phyloP scores from a whole-genome alignment of 2,888 invertebrate species.

The Aleiodes leptofemur region DNA sequence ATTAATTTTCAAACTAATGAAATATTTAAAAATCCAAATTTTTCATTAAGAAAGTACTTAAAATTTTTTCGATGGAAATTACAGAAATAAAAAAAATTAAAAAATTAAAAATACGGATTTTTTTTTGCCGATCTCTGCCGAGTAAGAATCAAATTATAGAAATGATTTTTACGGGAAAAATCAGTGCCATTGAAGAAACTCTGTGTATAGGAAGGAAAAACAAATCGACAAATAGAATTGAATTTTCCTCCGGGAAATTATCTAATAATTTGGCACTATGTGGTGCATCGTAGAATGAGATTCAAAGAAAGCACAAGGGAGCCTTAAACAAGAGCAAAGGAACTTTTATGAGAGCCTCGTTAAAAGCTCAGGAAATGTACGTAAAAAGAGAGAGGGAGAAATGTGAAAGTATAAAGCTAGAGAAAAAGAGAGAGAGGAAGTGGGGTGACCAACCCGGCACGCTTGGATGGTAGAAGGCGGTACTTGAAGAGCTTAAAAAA shows the following conservation, averaged over 20 bases:
- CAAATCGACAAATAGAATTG: neutral
- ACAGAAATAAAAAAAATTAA: too few species aligned
- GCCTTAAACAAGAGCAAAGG: constrained; percentile 43
- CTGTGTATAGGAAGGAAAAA: neutral
- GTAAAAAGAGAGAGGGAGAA: constrained; percentile 52
- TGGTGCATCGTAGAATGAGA: constrained; percentile 37
- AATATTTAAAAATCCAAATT: too few species aligned
- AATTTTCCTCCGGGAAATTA: too few species aligned
- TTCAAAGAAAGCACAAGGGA: constrained; percentile 41
- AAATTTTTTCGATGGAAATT: too few species aligned
- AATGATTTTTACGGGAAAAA: too few species aligned
- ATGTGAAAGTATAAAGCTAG: constrained; percentile 10
- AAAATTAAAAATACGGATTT: too few species aligned
- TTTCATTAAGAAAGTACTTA: too few species aligned
- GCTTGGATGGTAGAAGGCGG: constrained; percentile 56
- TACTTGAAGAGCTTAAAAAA: constrained; percentile 65
- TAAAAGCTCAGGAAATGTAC: constrained; percentile 68
- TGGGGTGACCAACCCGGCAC: constrained; percentile 36
- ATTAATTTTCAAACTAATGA: too few species aligned
- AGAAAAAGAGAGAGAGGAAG: neutral
- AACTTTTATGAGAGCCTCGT: constrained; percentile 64
- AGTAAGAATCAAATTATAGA: constrained; percentile 35
- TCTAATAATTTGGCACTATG: constrained; percentile 1
- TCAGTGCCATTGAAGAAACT: neutral
- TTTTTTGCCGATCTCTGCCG: too few species aligned